Conservation (phyloP, 2,113 vertebrate genomes). For the Todiramphus chloris region DNA sequence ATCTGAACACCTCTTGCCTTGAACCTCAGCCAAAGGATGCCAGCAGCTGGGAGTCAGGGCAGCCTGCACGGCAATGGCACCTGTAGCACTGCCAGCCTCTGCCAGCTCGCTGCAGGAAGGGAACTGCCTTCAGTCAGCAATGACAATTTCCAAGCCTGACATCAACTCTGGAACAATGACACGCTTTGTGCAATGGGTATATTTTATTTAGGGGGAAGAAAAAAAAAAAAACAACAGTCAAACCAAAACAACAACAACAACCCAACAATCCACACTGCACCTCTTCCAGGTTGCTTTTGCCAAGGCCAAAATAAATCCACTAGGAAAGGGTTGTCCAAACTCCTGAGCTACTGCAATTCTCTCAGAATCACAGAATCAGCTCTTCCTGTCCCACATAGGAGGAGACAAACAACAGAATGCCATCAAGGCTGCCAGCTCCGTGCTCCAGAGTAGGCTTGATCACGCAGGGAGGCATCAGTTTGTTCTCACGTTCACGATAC, state of each 20-base stretch:
- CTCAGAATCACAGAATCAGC: no score
- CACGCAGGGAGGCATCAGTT: background rate
- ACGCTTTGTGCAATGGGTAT: background rate
- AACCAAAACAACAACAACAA: background rate
- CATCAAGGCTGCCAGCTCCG: background rate
- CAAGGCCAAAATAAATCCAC: background rate
- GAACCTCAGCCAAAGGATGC: background rate
- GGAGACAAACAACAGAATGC: background rate
- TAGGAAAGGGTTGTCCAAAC: background rate
- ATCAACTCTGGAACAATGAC: background rate
- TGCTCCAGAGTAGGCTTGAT: background rate
- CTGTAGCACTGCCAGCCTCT: background rate
- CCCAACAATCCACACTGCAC: accelerated
- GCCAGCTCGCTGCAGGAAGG: background rate
- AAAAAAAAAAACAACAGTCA: background rate
- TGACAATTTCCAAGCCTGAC: background rate
- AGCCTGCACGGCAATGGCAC: background rate
- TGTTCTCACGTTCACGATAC: slow-evolving; percentile 1
- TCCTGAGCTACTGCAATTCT: background rate
- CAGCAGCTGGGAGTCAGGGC: accelerated
- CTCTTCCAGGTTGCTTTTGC: background rate
- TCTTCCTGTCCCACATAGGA: background rate
- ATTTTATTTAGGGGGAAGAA: background rate
- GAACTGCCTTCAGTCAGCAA: background rate
- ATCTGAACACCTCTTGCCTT: slow-evolving; percentile 4